Base-by-base conservation (phyloP, 2,888 invertebrate genomes). In the Cheilosia scutellata region DNA sequence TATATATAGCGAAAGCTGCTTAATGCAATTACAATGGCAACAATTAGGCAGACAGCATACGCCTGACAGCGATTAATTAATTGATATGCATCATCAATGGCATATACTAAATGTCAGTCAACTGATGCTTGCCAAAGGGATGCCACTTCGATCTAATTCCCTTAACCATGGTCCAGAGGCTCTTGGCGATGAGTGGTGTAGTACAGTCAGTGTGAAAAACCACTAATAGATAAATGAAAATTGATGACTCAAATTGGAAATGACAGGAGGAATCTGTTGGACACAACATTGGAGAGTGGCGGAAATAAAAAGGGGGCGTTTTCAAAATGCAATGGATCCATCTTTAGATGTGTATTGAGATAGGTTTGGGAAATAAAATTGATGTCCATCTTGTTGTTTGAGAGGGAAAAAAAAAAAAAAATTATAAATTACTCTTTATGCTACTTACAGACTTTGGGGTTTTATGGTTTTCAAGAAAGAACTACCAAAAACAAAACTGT, bases 61-160 rank as follows among this genome's bases (percentile, higher is more conserved):
- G 5, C 27, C 29, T 58, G 58, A 68, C 53, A 29, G 72, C 51
- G 51, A 62, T 53, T 82, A 77, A 71, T 82, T 82, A 82, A 82
- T 82, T 82, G 58, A 76, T 60, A 71, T 40, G 40, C 70, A 29
- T 25, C 33, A 65, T 65, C 29, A 68, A 37, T 47, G 31, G 29
- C 33, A 27, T 9, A 33, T 33, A 33, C 33, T 31, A 42, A 37
- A n/a, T 29, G 63, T 31, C 65, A 75, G 40, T 57, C 63, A 65
- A 13, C 4, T 1, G 9, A 11, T 11, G 20, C 16, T 29, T 27
- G 11, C 42, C 13, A 47, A 40, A 20, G 42, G 37, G 16, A 47
- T 44, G 33, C 13, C 40, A 33, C 40, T 76, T 60, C 4, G n/a
- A 31, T n/a, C 27, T 68, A 68, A 76, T 58, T 66, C 42, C 42